These are phyloP conservation scores for Anguilla rostrata DNA, from an alignment of 2,113 vertebrate genomes.

Conservation along the genomic window DNA sequence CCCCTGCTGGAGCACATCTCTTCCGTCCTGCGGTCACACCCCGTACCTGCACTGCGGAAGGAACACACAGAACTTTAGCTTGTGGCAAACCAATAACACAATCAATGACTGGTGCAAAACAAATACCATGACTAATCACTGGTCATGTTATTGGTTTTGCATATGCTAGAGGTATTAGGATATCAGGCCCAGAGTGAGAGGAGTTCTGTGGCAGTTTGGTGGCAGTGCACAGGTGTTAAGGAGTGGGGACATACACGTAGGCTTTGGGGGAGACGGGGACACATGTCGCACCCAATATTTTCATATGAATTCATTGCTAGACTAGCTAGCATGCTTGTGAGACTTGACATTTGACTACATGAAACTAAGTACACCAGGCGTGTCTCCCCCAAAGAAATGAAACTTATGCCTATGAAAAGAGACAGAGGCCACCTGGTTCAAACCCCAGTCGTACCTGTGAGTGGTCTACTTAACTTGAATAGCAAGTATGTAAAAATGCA, in stretches of 20 bases:
- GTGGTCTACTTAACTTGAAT: neutral
- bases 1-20: conserved; percentile 65
- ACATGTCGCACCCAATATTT: too few species aligned
- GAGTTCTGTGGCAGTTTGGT: neutral
- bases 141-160: too few species aligned
- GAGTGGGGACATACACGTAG: too few species aligned
- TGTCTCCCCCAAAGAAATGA: too few species aligned
- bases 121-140: too few species aligned
- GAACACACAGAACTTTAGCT: neutral
- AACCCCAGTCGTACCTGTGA: too few species aligned
- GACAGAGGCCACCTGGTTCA: neutral
- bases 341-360: too few species aligned
- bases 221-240: neutral
- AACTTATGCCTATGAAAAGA: neutral
- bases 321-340: too few species aligned
- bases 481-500: neutral
- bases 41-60: neutral
- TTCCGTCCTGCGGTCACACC: neutral
- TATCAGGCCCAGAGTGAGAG: neutral
- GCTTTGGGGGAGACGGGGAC: too few species aligned
- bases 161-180: too few species aligned
- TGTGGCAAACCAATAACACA: neutral
- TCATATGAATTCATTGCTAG: too few species aligned
- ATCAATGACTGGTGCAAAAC: neutral
- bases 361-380: too few species aligned